These are phyloP conservation scores for Drosophila diplacantha DNA, from an alignment of 2,888 invertebrate species.

Conservation along the genomic window DNA sequence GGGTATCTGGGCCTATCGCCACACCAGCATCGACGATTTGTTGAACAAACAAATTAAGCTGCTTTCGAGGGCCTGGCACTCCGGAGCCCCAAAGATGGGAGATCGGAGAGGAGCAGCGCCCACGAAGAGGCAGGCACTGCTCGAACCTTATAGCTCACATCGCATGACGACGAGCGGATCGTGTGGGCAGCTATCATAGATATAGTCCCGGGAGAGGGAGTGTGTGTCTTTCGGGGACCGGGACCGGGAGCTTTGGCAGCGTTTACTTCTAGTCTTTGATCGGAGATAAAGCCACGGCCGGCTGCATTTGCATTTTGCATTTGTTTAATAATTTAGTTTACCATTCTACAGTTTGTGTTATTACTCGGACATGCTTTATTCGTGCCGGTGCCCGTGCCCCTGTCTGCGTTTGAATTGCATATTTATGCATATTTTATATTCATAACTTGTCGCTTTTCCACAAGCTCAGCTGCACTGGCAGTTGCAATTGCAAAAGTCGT, in stretches of 20 bases:
- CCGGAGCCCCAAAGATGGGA: background rate
- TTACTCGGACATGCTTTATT: slow-evolving; percentile 70
- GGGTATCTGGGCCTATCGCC: slow-evolving; percentile 47
- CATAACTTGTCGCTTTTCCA: slow-evolving; percentile 68
- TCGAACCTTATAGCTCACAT: slow-evolving; percentile 9
- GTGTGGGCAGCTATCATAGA: slow-evolving; percentile 56
- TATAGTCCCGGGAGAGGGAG: background rate
- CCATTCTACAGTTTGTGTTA: slow-evolving; percentile 59
- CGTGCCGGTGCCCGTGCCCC: slow-evolving; percentile 36
- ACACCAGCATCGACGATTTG: slow-evolving; percentile 63
- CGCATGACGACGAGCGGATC: slow-evolving; percentile 47
- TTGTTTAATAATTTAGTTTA: slow-evolving; percentile 71
- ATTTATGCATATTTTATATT: slow-evolving; percentile 74
- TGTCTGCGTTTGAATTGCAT: slow-evolving; percentile 50
- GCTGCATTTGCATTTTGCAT: slow-evolving; percentile 54
- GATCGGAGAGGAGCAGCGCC: slow-evolving; percentile 33
- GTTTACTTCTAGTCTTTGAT: slow-evolving; percentile 72
- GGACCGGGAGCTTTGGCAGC: slow-evolving; percentile 64
- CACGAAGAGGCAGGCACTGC: slow-evolving; percentile 35
- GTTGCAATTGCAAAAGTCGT: slow-evolving; percentile 43
- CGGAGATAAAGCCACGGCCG: slow-evolving; percentile 48
- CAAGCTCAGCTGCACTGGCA: slow-evolving; percentile 33
- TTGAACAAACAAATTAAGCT: slow-evolving; percentile 66
- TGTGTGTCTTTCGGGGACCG: slow-evolving; percentile 32
- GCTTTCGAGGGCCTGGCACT: slow-evolving; percentile 10